Conservation (phyloP, 1,140 invertebrate species). For the Coptotermes formosanus region DNA sequence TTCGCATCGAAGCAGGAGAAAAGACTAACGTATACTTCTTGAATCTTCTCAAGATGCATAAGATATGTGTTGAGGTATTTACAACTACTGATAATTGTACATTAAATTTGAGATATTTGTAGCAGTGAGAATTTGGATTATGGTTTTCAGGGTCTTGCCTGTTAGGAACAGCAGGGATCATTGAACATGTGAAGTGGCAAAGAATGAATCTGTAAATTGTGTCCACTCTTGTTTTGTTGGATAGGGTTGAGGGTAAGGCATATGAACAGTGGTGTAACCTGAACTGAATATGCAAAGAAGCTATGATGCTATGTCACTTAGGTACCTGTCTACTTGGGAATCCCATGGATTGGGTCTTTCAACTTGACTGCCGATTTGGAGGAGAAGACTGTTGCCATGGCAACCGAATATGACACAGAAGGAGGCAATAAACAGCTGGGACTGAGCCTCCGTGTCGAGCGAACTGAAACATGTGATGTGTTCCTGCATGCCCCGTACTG, state of each 20-base stretch:
- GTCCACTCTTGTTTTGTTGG: not conserved
- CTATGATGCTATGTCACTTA: slow-evolving; percentile 38
- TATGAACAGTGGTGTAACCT: not conserved
- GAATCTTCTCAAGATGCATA: slow-evolving; percentile 57
- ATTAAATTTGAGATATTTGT: not conserved
- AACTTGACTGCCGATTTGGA: slow-evolving; percentile 67
- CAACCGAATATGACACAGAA: slow-evolving; percentile 63
- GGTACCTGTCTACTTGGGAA: slow-evolving; percentile 63
- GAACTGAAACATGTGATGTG: slow-evolving; percentile 60
- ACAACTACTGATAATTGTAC: not conserved
- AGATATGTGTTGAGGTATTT: slow-evolving; percentile 61
- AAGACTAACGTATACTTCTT: slow-evolving; percentile 65
- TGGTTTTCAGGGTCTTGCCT: not conserved
- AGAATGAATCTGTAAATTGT: not conserved
- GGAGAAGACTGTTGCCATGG: slow-evolving; percentile 66
- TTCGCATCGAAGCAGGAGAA: slow-evolving; percentile 70
- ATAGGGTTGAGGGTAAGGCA: not conserved
- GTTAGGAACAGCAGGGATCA: not conserved
- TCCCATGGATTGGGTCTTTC: slow-evolving; percentile 68
- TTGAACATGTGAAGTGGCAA: not conserved
- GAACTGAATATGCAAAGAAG: slow-evolving; percentile 9
- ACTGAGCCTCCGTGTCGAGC: slow-evolving; percentile 63
- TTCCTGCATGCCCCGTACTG: slow-evolving; percentile 83
- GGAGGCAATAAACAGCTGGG: slow-evolving; percentile 64
- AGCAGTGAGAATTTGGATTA: slow-evolving; percentile 5